Conservation (phyloP, 2,888 invertebrate species). For the Baronia brevicornis region DNA sequence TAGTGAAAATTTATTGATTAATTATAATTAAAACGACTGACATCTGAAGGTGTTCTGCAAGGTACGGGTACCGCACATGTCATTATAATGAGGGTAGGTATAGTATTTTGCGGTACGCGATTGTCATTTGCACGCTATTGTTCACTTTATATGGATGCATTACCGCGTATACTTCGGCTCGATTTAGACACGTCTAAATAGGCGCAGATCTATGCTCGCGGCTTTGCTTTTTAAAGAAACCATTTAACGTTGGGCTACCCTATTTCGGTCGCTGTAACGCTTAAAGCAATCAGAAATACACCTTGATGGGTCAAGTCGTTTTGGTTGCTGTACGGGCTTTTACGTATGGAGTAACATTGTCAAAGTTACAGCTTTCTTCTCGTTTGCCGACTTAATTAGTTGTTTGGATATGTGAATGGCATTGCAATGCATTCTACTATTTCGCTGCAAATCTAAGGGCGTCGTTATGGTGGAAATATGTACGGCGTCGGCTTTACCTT, state of each 20-base stretch:
- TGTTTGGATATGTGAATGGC: constrained; percentile 74
- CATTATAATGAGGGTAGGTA: constrained; percentile 60
- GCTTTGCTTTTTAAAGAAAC: constrained; percentile 50
- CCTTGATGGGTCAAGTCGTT: constrained; percentile 30
- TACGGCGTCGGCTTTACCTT: constrained; percentile 35
- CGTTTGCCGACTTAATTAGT: constrained; percentile 71
- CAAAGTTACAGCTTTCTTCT: constrained; percentile 73
- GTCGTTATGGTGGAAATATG: constrained; percentile 71
- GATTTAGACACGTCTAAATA: constrained; percentile 69
- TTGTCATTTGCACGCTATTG: constrained; percentile 69
- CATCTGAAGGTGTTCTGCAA: too few relatives aligned
- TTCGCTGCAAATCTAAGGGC: constrained; percentile 57
- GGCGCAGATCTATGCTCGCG: constrained; percentile 69
- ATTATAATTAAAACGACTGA: too few relatives aligned
- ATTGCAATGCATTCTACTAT: constrained; percentile 61
- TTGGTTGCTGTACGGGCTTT: constrained; percentile 43
- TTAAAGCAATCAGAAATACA: constrained; percentile 5
- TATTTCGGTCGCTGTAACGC: constrained; percentile 6
- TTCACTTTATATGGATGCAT: constrained; percentile 70
- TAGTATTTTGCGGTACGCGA: constrained; percentile 43
- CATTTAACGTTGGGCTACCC: constrained; percentile 31
- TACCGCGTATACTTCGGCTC: constrained; percentile 46
- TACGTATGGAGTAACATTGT: constrained; percentile 72
- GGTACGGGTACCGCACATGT: too few relatives aligned
- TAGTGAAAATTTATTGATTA: too few relatives aligned